These are phyloP conservation scores for Agriopis aurantiaria DNA, from an alignment of 2,888 invertebrate genomes.

Conservation along the genomic window DNA sequence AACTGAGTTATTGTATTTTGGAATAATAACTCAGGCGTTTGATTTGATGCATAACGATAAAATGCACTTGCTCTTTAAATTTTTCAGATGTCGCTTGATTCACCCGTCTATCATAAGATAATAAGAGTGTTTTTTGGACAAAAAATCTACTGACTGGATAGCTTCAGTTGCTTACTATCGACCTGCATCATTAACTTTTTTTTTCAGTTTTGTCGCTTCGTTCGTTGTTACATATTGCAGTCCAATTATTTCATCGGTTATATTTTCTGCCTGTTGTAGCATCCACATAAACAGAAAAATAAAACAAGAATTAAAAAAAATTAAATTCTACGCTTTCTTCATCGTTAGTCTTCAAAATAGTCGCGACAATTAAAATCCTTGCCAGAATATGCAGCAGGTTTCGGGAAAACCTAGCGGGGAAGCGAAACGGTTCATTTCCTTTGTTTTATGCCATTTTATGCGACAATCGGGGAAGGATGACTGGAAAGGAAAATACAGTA, in stretches of 20 bases:
- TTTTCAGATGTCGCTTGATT: too few species aligned
- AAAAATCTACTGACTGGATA: too few species aligned
- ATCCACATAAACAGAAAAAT: background rate
- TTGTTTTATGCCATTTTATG: conserved; percentile 79
- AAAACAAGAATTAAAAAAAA: background rate
- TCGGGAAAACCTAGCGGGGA: conserved; percentile 58
- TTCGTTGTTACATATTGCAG: too few species aligned
- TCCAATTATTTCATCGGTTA: background rate
- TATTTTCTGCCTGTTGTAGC: background rate
- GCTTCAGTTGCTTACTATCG: too few species aligned
- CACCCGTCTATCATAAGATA: too few species aligned
- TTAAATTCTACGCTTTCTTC: background rate
- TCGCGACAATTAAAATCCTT: conserved; percentile 20
- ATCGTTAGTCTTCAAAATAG: background rate
- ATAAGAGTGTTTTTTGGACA: too few species aligned
- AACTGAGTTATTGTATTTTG: too few species aligned
- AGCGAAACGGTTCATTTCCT: conserved; percentile 70
- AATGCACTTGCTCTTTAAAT: too few species aligned
- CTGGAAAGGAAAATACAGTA: conserved; percentile 64
- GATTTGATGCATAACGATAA: too few species aligned
- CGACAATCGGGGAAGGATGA: conserved; percentile 71
- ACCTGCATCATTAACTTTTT: too few species aligned
- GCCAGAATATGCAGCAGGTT: conserved; percentile 49
- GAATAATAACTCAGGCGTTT: too few species aligned
- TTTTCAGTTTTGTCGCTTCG: too few species aligned